phyloP scores from a whole-genome alignment of 2,888 invertebrate genomes.

The Oasisia sp. region DNA sequence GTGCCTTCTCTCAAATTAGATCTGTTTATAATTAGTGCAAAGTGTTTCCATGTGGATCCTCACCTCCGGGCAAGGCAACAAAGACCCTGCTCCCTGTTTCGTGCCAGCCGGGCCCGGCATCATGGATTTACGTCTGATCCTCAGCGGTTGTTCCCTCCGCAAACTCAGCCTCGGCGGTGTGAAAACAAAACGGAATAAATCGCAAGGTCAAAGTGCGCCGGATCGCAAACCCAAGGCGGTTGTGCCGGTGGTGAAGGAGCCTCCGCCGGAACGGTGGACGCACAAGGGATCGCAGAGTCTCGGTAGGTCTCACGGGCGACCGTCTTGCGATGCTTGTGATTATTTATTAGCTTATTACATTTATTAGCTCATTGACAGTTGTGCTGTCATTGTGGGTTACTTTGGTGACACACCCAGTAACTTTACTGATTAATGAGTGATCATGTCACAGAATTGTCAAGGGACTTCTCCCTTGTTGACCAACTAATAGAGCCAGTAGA shows the following conservation, averaged over 20 bases:
- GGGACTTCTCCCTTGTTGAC: background rate
- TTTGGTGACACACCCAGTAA: background rate
- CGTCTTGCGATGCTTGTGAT: background rate
- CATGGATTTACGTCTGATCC: background rate
- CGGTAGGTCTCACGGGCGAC: background rate
- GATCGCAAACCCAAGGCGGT: background rate
- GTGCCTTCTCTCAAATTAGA: background rate
- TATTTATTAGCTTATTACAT: background rate
- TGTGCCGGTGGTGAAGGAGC: background rate
- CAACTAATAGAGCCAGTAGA: background rate
- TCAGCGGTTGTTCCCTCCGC: background rate
- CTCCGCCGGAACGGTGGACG: background rate
- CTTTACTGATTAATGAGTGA: background rate
- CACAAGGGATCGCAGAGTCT: background rate
- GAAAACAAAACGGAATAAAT: background rate
- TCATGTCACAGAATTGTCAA: background rate
- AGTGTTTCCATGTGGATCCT: constrained; percentile 1
- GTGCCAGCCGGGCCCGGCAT: background rate
- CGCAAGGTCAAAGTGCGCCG: background rate
- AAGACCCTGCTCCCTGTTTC: background rate
- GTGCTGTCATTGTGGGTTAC: background rate
- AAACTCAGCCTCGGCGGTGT: background rate
- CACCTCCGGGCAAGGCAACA: background rate
- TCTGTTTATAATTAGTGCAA: background rate
- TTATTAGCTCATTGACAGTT: background rate